Conservation (phyloP, 2,797 vertebrate species). For the Pangasius sanitwongsei region DNA sequence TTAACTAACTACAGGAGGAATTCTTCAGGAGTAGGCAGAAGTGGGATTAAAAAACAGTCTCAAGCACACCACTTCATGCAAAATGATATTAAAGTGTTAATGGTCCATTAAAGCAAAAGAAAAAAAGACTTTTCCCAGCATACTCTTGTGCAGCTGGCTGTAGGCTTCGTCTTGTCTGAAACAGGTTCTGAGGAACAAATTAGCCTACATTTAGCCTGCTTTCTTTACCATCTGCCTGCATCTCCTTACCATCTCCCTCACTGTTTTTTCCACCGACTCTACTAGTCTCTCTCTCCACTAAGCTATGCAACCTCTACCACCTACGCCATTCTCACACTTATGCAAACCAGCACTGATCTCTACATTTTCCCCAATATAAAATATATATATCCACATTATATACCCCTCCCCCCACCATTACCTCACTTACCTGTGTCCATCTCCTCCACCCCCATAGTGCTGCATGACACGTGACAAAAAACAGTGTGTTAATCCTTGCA, state of each 20-base stretch:
- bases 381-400: not conserved
- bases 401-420: not conserved
- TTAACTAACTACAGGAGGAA: not conserved
- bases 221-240: not conserved
- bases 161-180: not conserved
- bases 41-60: not conserved
- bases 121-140: not conserved
- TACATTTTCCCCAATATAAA: not conserved
- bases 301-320: not conserved
- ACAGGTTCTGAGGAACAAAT: not conserved
- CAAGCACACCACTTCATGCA: not conserved
- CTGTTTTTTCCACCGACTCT: not conserved
- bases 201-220: not conserved
- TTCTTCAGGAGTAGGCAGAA: not conserved
- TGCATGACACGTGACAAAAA: constrained; percentile 64
- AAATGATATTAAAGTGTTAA: not conserved
- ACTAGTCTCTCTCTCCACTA: not conserved
- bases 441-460: constrained; percentile 77
- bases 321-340: too few relatives aligned
- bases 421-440: constrained; percentile 73
- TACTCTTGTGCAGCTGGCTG: not conserved
- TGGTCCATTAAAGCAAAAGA: not conserved
- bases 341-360: not conserved
- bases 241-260: not conserved
- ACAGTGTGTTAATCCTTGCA: not conserved